Base-by-base conservation (phyloP, 2,113 vertebrate species). In the Notothenia coriiceps region DNA sequence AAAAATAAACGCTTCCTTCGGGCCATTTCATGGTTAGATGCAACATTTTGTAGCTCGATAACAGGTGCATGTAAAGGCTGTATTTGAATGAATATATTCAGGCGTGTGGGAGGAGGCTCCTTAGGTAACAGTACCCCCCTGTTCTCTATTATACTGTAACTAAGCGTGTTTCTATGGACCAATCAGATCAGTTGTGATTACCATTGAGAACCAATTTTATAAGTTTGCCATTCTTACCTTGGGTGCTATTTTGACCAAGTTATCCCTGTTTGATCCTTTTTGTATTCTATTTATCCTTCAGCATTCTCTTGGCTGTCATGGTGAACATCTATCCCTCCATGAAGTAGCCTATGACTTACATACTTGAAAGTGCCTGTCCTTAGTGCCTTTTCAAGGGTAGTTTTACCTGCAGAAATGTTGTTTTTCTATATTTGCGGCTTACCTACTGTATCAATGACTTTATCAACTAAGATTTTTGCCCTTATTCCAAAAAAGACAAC, bases 51-150 rank as follows among this genome's bases (percentile, higher is more conserved):
- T 44, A n/a, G 33, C 47, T 15, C 12, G 20, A 61, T 61, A 56
- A 20, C 60, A 44, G 52, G 52, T 13, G 68, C 40, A 18, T 70
- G 20, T 46, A 46, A 25, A 55, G 25, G 50, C 17, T 14, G n/a
- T 46, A 55, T 61, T 60, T 51, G 33, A 55, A 46, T 47, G 65
- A 61, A 50, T 74, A 25, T 55, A 43, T 52, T 61, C 61, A 43
- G 66, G 33, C 15, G 64, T 47, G 79, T 86, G 60, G 79, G 84
- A 79, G 54, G 79, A 71, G 5, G 8, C 52, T 57, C 60, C 67
- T 66, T 65, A 60, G 44, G 10, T 51, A 35, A 55, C 65, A 56
- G 25, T 10, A 15, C 22, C 25, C 15, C 49, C 57, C 10, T 70
- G 20, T 63, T 51, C 62, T 55, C 35, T 61, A 17, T 71, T 43